phyloP scores from a whole-genome alignment of 2,888 invertebrate species.

The Luperina nickerlii region DNA sequence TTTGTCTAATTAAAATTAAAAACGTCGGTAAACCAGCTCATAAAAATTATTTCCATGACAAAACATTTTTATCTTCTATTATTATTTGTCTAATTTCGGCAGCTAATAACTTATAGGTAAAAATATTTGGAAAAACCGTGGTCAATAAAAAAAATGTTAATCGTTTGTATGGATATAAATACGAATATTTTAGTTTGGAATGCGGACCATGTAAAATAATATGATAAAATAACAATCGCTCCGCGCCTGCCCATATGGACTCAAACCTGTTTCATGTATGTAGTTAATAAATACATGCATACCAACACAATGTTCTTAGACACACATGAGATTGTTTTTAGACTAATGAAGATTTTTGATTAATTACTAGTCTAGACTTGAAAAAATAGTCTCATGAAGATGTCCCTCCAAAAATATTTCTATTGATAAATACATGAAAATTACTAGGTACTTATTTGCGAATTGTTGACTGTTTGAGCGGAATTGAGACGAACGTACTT shows the following conservation, averaged over 20 bases:
- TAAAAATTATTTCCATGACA: conserved; percentile 10
- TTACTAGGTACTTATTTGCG: background rate
- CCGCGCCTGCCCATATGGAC: conserved; percentile 80
- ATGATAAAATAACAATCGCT: conserved; percentile 84
- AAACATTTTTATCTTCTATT: background rate
- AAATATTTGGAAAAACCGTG: conserved; percentile 66
- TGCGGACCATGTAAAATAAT: conserved; percentile 82
- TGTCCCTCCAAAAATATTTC: background rate
- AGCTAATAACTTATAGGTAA: conserved; percentile 41
- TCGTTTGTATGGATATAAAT: conserved; percentile 59
- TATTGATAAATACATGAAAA: no score
- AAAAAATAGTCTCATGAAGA: background rate
- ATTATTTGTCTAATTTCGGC: conserved; percentile 56
- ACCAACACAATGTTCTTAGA: conserved; percentile 57
- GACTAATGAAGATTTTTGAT: background rate
- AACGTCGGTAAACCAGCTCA: background rate
- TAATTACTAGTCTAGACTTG: background rate
- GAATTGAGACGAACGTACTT: no score
- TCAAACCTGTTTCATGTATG: conserved; percentile 80
- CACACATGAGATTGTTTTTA: conserved; percentile 62
- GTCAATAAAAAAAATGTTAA: conserved; percentile 64
- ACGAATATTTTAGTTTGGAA: conserved; percentile 75
- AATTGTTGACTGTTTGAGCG: background rate
- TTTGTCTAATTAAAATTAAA: background rate
- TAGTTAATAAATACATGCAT: conserved; percentile 72